These are phyloP conservation scores for Sylvicola fuscatus DNA, from an alignment of 2,888 invertebrate species.

Conservation along the genomic window DNA sequence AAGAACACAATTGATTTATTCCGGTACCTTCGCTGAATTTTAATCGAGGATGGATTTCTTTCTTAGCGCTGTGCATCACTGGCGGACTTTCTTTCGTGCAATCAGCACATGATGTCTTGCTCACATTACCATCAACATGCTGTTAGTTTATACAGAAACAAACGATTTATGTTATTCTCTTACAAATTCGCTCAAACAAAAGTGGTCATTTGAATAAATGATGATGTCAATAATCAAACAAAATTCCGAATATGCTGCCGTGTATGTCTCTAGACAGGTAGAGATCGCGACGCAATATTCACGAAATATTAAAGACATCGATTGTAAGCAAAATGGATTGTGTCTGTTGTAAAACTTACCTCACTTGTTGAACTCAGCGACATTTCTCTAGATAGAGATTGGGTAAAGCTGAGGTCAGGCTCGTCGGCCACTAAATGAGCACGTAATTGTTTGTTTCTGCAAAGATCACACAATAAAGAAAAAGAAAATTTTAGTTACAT, in stretches of 20 bases:
- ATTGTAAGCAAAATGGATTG: constrained; percentile 1
- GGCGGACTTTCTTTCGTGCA: constrained; percentile 1
- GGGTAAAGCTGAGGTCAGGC: constrained; percentile 29
- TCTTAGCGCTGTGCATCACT: constrained; percentile 1
- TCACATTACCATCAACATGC: constrained; percentile 26
- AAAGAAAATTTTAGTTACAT: too few relatives aligned
- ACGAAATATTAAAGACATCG: too few relatives aligned
- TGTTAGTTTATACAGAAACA: constrained; percentile 30
- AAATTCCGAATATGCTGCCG: too few relatives aligned
- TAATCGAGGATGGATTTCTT: constrained; percentile 5
- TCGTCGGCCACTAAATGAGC: constrained; percentile 52
- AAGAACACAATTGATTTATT: constrained; percentile 1
- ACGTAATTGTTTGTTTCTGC: constrained; percentile 51
- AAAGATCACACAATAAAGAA: too few relatives aligned
- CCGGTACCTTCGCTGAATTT: constrained; percentile 5
- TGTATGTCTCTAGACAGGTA: too few relatives aligned
- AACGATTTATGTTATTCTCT: not conserved
- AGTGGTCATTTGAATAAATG: too few relatives aligned
- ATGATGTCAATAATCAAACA: too few relatives aligned
- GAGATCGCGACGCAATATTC: too few relatives aligned
- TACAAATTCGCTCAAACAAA: not conserved
- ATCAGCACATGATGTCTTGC: not conserved
- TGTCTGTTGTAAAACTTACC: constrained; percentile 12
- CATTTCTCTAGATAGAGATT: constrained; percentile 16
- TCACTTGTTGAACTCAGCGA: constrained; percentile 21